These are phyloP conservation scores for Phaenicophaeus curvirostris DNA, from an alignment of 2,797 vertebrate genomes.

Conservation along the genomic window DNA sequence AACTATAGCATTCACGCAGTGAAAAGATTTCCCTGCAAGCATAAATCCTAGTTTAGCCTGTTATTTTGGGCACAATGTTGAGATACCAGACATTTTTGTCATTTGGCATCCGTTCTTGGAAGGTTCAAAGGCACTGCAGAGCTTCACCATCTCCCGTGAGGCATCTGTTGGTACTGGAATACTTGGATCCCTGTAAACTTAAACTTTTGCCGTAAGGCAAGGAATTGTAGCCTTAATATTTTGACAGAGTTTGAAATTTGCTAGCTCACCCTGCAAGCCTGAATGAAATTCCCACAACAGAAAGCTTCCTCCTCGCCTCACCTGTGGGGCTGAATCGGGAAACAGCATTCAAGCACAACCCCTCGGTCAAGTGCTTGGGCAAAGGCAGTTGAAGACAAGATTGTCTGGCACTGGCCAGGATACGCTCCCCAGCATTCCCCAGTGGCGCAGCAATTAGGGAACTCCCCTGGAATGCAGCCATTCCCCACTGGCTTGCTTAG, in stretches of 20 bases:
- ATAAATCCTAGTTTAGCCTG: neutral
- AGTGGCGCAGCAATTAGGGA: constrained; percentile 17
- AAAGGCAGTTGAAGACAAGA: neutral
- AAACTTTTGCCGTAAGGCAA: neutral
- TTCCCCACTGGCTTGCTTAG: constrained; percentile 35
- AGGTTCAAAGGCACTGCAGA: neutral
- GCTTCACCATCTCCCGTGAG: neutral
- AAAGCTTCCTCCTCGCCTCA: neutral
- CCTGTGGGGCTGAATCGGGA: neutral
- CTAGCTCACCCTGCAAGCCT: neutral
- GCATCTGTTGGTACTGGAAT: neutral
- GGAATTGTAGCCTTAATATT: neutral
- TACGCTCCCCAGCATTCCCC: neutral
- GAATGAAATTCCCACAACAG: neutral
- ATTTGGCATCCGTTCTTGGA: neutral
- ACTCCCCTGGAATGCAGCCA: constrained; percentile 51
- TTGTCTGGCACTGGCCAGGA: neutral
- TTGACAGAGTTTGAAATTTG: neutral
- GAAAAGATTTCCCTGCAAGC: neutral
- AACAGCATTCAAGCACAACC: neutral
- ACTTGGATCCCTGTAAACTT: neutral
- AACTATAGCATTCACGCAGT: neutral
- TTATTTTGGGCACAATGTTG: neutral
- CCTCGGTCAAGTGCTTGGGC: neutral
- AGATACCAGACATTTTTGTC: neutral